Evolutionary conservation across 1,140 invertebrate species (phyloP).

Genomic region (Melipona quadrifasciata): DNA sequence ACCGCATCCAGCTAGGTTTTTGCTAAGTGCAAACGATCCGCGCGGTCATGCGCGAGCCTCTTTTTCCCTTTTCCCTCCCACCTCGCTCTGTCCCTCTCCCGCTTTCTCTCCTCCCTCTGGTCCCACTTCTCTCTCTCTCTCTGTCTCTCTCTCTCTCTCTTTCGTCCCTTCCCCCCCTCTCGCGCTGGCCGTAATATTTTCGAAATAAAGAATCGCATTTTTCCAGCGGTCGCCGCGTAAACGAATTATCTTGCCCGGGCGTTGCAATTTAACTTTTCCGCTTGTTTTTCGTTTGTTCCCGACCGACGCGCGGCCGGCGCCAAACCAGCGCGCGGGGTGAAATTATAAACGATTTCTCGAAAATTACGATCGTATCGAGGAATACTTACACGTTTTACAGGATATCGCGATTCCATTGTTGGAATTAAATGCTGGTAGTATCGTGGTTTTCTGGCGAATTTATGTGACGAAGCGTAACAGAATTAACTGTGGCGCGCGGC

Average conservation of each 20-base stretch:
- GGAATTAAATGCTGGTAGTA: conserved; percentile 60
- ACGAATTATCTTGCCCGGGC: conserved; percentile 3
- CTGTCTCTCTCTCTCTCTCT: too few relatives aligned
- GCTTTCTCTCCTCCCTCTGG: fast-evolving
- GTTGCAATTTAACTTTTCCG: neutral
- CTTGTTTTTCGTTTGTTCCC: neutral
- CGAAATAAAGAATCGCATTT: conserved; percentile 20
- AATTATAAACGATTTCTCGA: conserved; percentile 43
- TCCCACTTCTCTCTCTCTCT: neutral
- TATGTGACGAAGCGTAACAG: conserved; percentile 65
- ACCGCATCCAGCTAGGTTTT: conserved; percentile 37
- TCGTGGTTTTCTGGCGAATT: conserved; percentile 59
- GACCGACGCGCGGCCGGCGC: too few relatives aligned
- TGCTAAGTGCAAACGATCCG: conserved; percentile 19
- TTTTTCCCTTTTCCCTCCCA: neutral
- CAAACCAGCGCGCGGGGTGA: neutral
- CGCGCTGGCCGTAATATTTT: neutral
- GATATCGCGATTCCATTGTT: conserved; percentile 57
- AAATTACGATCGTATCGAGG: conserved; percentile 40
- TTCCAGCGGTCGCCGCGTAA: neutral
- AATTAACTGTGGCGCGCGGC: conserved; percentile 62
- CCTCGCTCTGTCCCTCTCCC: too few relatives aligned
- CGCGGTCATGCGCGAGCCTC: conserved; percentile 27
- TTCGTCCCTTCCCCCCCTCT: too few relatives aligned
- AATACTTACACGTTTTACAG: conserved; percentile 50